A percentile compares a stretch with the other conserved stretches of the same genome.
phyloP scores from a whole-genome alignment of 2,888 invertebrate species.

The Apamea crenata region DNA sequence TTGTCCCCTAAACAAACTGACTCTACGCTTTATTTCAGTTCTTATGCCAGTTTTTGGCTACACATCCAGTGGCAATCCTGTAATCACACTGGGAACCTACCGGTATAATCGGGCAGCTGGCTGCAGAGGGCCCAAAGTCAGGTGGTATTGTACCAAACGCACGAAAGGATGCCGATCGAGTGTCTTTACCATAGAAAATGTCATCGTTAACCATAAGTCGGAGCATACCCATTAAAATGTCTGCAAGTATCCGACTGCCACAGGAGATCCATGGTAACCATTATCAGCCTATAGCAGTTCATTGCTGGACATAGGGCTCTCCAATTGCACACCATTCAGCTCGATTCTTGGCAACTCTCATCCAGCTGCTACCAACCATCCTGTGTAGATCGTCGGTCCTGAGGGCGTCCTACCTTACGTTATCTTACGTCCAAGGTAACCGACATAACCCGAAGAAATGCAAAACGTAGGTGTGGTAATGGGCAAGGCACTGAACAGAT shows the following conservation, averaged over 20 bases:
- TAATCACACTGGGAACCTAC: constrained; percentile 48
- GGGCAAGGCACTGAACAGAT: not conserved
- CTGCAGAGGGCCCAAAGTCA: constrained; percentile 37
- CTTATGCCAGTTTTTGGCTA: constrained; percentile 43
- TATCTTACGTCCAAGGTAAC: not conserved
- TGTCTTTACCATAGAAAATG: constrained; percentile 42
- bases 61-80: constrained; percentile 58
- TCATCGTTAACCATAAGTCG: constrained; percentile 37
- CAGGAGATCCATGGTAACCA: not conserved
- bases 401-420: not conserved
- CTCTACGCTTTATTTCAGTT: constrained; percentile 22
- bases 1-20: not conserved
- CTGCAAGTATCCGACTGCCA: not conserved
- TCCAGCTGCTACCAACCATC: not conserved
- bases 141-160: constrained; percentile 53
- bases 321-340: not conserved
- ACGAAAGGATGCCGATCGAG: constrained; percentile 46
- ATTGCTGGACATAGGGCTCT: not conserved
- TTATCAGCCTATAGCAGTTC: not conserved
- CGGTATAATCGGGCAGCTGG: constrained; percentile 51
- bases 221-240: constrained; percentile 52
- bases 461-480: not conserved
- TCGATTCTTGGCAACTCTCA: not conserved
- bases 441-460: not conserved
- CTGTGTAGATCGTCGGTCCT: not conserved